These are phyloP conservation scores for Papilio gigon DNA, from an alignment of 2,888 invertebrate species.

Conservation along the genomic window DNA sequence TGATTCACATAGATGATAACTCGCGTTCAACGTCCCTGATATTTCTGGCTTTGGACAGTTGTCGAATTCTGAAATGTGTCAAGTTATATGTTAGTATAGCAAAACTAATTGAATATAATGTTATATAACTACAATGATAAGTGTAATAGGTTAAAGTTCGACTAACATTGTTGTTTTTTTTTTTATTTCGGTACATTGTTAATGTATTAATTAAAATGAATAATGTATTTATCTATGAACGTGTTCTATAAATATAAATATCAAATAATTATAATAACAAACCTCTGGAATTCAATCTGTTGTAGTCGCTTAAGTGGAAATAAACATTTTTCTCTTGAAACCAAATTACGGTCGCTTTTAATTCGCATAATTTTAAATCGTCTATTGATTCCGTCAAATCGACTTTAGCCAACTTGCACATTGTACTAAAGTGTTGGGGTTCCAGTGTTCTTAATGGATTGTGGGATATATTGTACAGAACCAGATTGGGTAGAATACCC, in stretches of 20 bases:
- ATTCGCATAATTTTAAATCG: conserved; percentile 59
- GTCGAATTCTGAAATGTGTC: conserved; percentile 65
- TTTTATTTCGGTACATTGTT: not conserved
- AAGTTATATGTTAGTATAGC: not conserved
- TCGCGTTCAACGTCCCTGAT: conserved; percentile 58
- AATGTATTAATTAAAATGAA: not conserved
- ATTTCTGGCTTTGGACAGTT: conserved; percentile 60
- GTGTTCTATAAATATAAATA: not conserved
- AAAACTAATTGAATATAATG: not conserved
- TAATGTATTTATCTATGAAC: not conserved
- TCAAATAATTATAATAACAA: conserved; percentile 17
- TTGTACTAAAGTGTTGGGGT: conserved; percentile 81
- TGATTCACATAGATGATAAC: conserved; percentile 63
- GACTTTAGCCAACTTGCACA: conserved; percentile 84
- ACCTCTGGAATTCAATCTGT: conserved; percentile 68
- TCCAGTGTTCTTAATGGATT: conserved; percentile 78
- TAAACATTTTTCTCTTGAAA: conserved; percentile 64
- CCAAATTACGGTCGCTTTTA: conserved; percentile 67
- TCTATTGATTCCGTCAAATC: conserved; percentile 74
- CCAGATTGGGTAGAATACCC: conserved; percentile 82
- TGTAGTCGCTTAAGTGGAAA: conserved; percentile 68
- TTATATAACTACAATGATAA: not conserved
- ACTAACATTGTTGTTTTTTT: not conserved
- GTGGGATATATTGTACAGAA: conserved; percentile 84
- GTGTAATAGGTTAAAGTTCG: not conserved